phyloP scores from a whole-genome alignment of 2,888 invertebrate species.

The Lithophane ornitopus region DNA sequence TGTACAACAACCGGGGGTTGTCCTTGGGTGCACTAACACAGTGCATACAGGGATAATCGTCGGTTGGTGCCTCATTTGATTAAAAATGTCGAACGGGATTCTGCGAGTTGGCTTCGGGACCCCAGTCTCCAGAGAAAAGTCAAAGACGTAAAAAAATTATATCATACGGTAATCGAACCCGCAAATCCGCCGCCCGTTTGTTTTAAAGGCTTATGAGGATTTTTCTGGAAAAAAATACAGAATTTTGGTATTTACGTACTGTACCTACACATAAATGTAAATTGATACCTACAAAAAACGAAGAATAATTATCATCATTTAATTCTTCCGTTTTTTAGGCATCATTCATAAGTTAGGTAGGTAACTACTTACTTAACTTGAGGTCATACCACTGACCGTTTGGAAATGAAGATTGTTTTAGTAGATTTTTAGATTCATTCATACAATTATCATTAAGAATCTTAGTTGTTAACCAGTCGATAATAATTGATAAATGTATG shows the following conservation, averaged over 20 bases:
- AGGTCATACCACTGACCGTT: conserved; percentile 41
- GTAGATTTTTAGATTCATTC: conserved; percentile 28
- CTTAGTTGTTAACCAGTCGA: conserved; percentile 21
- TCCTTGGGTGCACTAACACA: no score
- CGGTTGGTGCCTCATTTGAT: no score
- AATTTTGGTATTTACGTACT: background rate
- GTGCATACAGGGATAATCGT: no score
- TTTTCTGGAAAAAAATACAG: no score
- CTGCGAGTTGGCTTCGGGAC: no score
- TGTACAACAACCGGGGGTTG: no score
- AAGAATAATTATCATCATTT: background rate
- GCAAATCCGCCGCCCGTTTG: background rate
- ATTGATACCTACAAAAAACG: background rate
- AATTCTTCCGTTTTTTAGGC: background rate
- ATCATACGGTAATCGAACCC: background rate
- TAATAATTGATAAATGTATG: conserved; percentile 45
- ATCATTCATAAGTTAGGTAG: background rate
- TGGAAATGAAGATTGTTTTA: conserved; percentile 11
- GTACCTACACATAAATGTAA: background rate
- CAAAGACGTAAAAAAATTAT: background rate
- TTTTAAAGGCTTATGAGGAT: no score
- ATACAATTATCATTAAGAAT: conserved; percentile 31
- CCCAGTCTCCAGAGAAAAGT: no score
- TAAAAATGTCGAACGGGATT: no score
- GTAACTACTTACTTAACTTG: background rate